Evolutionary conservation across 1,140 invertebrate species (phyloP).

Genomic region (Alviniconcha marisindica): DNA sequence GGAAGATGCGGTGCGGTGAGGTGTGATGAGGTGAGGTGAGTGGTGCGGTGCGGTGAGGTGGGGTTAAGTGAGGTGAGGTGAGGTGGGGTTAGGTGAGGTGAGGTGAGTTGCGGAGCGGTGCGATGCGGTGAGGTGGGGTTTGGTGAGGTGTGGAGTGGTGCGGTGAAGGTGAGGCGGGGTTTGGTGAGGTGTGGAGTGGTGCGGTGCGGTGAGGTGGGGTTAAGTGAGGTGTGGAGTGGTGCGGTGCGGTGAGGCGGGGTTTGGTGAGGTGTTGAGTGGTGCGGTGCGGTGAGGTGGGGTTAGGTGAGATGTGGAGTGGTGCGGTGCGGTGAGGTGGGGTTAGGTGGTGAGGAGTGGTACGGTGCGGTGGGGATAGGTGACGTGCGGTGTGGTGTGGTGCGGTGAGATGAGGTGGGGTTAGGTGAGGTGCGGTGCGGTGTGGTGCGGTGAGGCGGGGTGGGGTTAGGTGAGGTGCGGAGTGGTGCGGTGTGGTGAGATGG

Average conservation of each 20-base stretch:
- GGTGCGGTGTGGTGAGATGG: not conserved
- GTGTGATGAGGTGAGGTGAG: not conserved
- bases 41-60: too few relatives aligned
- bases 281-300: too few relatives aligned
- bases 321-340: too few relatives aligned
- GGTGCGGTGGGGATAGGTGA: not conserved
- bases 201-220: not conserved
- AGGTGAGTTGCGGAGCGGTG: not conserved
- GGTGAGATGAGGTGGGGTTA: not conserved
- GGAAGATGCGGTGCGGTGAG: not conserved
- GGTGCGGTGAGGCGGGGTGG: too few relatives aligned
- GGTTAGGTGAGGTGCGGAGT: too few relatives aligned
- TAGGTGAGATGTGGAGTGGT: not conserved
- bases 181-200: not conserved
- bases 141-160: not conserved
- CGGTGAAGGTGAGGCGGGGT: not conserved
- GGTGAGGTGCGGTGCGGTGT: too few relatives aligned
- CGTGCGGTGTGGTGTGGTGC: not conserved
- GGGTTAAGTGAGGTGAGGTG: too few relatives aligned
- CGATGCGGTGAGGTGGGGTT: not conserved
- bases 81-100: not conserved
- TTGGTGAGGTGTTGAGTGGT: too few relatives aligned
- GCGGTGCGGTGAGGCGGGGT: not conserved
- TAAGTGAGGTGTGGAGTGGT: too few relatives aligned
- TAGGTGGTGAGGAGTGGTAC: not conserved